phyloP scores from a whole-genome alignment of 1,140 invertebrate species.

The Solenopsis invicta region DNA sequence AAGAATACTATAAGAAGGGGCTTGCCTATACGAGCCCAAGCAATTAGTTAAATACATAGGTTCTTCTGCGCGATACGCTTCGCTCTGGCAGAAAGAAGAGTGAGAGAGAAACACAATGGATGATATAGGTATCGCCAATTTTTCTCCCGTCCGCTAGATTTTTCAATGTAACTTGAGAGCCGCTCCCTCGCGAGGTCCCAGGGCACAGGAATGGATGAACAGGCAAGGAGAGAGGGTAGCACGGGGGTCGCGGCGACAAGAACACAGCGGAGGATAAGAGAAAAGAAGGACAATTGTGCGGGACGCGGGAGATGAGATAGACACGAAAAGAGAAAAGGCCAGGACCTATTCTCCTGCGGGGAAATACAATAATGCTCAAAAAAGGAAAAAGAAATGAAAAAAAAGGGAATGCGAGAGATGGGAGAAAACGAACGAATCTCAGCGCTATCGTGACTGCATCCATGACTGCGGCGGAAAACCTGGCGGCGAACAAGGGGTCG shows the following conservation, averaged over 20 bases:
- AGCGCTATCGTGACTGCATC: conserved; percentile 73
- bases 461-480: conserved; percentile 70
- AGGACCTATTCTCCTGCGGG: conserved; percentile 54
- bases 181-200: conserved; percentile 77
- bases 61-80: conserved; percentile 52
- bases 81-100: neutral
- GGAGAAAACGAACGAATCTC: conserved; percentile 75
- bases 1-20: neutral
- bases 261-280: conserved; percentile 69
- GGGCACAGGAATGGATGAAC: conserved; percentile 77
- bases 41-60: conserved; percentile 68
- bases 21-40: neutral
- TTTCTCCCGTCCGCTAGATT: conserved; percentile 78
- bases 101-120: conserved; percentile 69
- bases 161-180: conserved; percentile 79
- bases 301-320: conserved; percentile 62
- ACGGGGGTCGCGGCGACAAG: conserved; percentile 71
- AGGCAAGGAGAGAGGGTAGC: conserved; percentile 69
- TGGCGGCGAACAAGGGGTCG: conserved; percentile 62
- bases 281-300: conserved; percentile 68
- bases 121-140: conserved; percentile 78
- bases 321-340: conserved; percentile 59
- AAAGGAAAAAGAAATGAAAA: conserved; percentile 57
- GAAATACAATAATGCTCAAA: conserved; percentile 73
- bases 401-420: conserved; percentile 68